phyloP scores from a whole-genome alignment of 2,113 vertebrate species.

The Rhodinocichla rosea region DNA sequence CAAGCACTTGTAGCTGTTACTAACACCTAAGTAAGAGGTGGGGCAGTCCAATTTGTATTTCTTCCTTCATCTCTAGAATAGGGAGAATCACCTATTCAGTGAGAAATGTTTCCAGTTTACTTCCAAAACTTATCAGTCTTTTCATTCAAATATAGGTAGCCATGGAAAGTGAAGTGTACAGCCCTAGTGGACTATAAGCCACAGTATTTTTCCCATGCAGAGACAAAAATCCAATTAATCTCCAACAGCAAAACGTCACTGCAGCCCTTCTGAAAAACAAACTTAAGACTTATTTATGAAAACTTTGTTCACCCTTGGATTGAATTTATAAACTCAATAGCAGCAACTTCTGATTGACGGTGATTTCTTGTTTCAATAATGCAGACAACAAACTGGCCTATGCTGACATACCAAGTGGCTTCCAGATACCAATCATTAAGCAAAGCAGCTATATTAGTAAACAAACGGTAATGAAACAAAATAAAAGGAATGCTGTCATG shows the following conservation, averaged over 20 bases:
- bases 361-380: neutral
- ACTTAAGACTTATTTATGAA: neutral
- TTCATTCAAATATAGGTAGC: neutral
- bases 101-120: neutral
- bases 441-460: neutral
- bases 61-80: neutral
- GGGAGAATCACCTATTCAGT: neutral
- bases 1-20: neutral
- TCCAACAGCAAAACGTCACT: neutral
- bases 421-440: neutral
- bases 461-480: constrained; percentile 18
- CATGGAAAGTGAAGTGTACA: neutral
- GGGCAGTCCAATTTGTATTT: neutral
- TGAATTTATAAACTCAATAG: neutral
- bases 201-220: neutral
- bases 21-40: neutral
- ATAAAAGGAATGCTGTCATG: neutral
- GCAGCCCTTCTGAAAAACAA: neutral
- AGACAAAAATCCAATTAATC: neutral
- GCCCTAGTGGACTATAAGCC: neutral
- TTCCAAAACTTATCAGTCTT: neutral
- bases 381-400: neutral
- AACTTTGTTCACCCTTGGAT: neutral
- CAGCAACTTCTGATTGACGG: neutral
- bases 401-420: neutral